These are phyloP conservation scores for Leucophenga maculata DNA, from an alignment of 2,888 invertebrate species.

Conservation along the genomic window DNA sequence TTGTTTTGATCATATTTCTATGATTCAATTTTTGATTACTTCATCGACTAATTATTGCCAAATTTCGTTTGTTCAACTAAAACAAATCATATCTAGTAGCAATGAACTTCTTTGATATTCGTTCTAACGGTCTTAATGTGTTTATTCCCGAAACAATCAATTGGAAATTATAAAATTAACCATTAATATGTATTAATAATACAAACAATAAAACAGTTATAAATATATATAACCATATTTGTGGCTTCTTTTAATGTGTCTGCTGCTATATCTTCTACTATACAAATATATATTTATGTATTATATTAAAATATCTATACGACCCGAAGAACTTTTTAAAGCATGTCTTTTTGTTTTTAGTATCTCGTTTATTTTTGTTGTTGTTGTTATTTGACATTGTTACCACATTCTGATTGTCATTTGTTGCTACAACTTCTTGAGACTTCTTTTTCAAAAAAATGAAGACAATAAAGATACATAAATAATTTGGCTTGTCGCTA, in stretches of 20 bases:
- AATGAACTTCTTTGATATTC: too few relatives aligned
- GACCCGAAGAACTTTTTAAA: neutral
- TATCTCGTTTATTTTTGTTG: neutral
- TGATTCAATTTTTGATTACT: too few relatives aligned
- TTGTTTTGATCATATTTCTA: too few relatives aligned
- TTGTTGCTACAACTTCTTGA: neutral
- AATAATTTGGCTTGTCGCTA: slow-evolving; percentile 20
- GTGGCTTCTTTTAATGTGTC: neutral
- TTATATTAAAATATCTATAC: neutral
- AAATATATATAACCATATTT: neutral
- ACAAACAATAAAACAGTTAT: slow-evolving; percentile 7
- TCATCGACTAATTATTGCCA: too few relatives aligned
- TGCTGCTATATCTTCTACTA: neutral
- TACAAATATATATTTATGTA: neutral
- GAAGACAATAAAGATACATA: slow-evolving; percentile 15
- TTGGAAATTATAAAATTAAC: too few relatives aligned
- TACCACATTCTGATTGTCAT: slow-evolving; percentile 1
- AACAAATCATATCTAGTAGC: too few relatives aligned
- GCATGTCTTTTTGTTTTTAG: neutral
- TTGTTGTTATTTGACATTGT: neutral
- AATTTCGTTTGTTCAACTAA: too few relatives aligned
- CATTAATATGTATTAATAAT: neutral
- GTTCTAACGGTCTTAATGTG: too few relatives aligned
- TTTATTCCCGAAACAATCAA: too few relatives aligned
- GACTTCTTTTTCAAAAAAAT: neutral